phyloP scores from a whole-genome alignment of 2,797 vertebrate genomes.

The Poeciliopsis turneri region DNA sequence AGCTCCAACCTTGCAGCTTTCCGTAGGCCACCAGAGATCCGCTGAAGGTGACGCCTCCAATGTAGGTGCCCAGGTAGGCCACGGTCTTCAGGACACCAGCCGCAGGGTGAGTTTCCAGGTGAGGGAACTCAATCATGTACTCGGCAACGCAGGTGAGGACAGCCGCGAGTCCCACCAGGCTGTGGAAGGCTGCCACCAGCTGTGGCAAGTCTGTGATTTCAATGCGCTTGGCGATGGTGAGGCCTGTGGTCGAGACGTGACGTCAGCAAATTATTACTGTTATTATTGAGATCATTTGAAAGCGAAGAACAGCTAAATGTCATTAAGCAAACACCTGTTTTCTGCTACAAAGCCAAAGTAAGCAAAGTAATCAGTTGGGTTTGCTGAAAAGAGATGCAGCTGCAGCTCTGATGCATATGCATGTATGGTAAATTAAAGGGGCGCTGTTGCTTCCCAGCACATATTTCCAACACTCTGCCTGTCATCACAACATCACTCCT shows the following conservation, averaged over 20 bases:
- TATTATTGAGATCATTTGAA: constrained; percentile 24
- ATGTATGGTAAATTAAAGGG: constrained; percentile 3
- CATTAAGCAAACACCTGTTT: constrained; percentile 55
- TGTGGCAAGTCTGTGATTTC: constrained; percentile 85
- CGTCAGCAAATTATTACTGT: constrained; percentile 1
- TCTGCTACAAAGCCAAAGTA: constrained; percentile 47
- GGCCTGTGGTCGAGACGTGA: constrained; percentile 63
- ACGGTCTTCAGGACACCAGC: constrained; percentile 78
- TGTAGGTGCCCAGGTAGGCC: constrained; percentile 81
- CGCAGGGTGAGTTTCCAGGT: constrained; percentile 77
- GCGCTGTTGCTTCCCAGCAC: too few species aligned
- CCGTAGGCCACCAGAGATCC: constrained; percentile 79
- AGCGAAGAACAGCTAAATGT: constrained; percentile 16
- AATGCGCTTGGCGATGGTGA: constrained; percentile 85
- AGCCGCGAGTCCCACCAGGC: constrained; percentile 82
- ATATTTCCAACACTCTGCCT: too few species aligned
- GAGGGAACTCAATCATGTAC: constrained; percentile 81
- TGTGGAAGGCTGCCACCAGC: constrained; percentile 86
- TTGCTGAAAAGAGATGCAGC: constrained; percentile 28
- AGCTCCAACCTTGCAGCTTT: constrained; percentile 77
- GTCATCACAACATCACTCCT: too few species aligned
- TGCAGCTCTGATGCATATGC: constrained; percentile 17
- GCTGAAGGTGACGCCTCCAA: constrained; percentile 82
- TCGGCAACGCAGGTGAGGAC: constrained; percentile 78
- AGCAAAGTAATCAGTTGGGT: constrained; percentile 36